These are phyloP conservation scores for Euphydryas editha DNA, from an alignment of 2,888 invertebrate species.

Conservation along the genomic window DNA sequence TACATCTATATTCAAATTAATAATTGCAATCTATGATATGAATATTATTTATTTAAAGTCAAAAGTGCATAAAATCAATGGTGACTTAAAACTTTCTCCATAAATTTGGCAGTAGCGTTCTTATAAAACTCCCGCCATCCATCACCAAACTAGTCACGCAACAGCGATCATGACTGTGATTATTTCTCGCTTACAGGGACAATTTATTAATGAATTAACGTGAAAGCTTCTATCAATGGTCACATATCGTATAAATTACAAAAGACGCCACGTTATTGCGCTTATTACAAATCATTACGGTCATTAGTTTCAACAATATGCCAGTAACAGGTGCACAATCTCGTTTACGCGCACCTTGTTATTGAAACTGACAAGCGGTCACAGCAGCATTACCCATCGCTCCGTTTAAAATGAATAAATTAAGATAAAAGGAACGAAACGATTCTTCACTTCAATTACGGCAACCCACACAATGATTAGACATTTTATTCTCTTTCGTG, in stretches of 20 bases:
- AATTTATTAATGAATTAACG: constrained; percentile 62
- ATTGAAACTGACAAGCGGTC: constrained; percentile 78
- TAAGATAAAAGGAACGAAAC: constrained; percentile 78
- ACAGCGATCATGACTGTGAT: constrained; percentile 59
- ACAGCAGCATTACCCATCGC: constrained; percentile 77
- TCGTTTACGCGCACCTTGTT: constrained; percentile 64
- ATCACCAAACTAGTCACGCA: constrained; percentile 73
- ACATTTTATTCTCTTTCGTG: constrained; percentile 73
- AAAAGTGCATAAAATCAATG: constrained; percentile 40
- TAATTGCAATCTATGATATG: not conserved
- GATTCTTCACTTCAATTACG: constrained; percentile 77
- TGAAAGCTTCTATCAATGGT: not conserved
- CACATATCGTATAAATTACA: constrained; percentile 10
- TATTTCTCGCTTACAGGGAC: constrained; percentile 63
- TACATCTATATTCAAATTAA: not conserved
- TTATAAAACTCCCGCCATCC: constrained; percentile 76
- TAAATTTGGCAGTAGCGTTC: constrained; percentile 76
- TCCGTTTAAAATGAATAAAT: constrained; percentile 76
- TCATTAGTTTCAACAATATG: constrained; percentile 41
- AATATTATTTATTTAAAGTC: not conserved
- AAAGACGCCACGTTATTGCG: constrained; percentile 5
- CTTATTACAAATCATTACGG: constrained; percentile 28
- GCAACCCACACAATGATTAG: constrained; percentile 81
- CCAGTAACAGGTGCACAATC: constrained; percentile 62
- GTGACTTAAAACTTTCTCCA: constrained; percentile 71